Conservation (phyloP, 2,888 invertebrate species). For the Trichopoda pennipes region DNA sequence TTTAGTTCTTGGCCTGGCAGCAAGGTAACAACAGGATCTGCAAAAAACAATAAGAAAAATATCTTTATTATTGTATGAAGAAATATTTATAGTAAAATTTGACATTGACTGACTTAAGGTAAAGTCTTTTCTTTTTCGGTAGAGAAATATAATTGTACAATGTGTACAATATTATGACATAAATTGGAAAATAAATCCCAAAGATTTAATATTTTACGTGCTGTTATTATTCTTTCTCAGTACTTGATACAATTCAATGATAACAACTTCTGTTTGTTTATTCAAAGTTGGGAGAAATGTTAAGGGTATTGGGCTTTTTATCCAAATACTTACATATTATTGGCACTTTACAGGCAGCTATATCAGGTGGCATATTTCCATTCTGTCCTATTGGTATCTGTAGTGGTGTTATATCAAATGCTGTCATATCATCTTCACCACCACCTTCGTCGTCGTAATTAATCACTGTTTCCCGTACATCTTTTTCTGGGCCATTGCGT, state of each 20-base stretch:
- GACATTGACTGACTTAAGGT: not conserved
- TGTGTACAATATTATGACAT: slow-evolving; percentile 23
- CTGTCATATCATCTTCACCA: slow-evolving; percentile 99
- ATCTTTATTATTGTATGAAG: not conserved
- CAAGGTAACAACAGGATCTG: slow-evolving; percentile 85
- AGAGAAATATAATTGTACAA: not conserved
- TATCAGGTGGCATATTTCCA: slow-evolving; percentile 91
- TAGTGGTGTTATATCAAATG: slow-evolving; percentile 98
- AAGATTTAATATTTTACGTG: slow-evolving; percentile 67
- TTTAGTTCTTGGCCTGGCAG: slow-evolving; percentile 87
- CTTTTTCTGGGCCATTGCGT: slow-evolving; percentile 98
- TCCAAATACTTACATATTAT: slow-evolving; percentile 80
- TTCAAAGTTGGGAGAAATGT: no score
- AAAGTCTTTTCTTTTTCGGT: not conserved
- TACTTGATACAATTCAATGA: not conserved
- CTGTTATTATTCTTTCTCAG: slow-evolving; percentile 9
- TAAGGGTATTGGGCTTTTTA: not conserved
- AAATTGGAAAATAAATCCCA: slow-evolving; percentile 27
- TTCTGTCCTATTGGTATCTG: slow-evolving; percentile 93
- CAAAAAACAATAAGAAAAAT: not conserved
- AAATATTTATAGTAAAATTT: not conserved
- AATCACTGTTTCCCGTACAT: slow-evolving; percentile 99
- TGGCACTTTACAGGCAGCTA: slow-evolving; percentile 88
- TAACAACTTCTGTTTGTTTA: slow-evolving; percentile 2
- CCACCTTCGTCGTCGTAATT: slow-evolving; percentile 99